A percentile compares a stretch with the other conserved stretches of the same genome.
phyloP scores from a whole-genome alignment of 2,888 invertebrate genomes.

The Macrosiphum euphorbiae region DNA sequence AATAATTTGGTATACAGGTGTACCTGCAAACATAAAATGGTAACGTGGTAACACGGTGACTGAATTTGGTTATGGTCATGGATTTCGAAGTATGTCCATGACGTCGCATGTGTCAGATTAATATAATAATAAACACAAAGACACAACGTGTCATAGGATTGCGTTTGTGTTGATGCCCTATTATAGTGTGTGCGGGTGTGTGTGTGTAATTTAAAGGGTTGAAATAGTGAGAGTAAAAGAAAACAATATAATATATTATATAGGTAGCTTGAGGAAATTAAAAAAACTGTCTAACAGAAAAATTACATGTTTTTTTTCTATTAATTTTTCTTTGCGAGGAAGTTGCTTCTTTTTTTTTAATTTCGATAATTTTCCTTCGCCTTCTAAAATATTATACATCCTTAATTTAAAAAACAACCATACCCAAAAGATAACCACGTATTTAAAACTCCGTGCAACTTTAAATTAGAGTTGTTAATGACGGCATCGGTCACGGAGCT shows the following conservation, averaged over 20 bases:
- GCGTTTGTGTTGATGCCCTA: not conserved
- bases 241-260: not conserved
- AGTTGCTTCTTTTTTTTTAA: slow-evolving; percentile 1
- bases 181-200: not conserved
- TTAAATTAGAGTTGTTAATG: slow-evolving; percentile 38
- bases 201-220: slow-evolving; percentile 33
- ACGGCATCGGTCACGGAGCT: slow-evolving; percentile 60
- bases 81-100: not conserved
- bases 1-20: not conserved
- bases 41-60: not conserved
- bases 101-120: slow-evolving; percentile 46
- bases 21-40: not conserved
- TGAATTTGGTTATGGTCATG: not conserved
- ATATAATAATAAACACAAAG: slow-evolving; percentile 30
- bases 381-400: not conserved
- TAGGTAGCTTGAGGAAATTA: slow-evolving; percentile 28
- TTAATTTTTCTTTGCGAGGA: not conserved
- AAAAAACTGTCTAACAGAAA: slow-evolving; percentile 35
- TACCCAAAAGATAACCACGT: slow-evolving; percentile 42
- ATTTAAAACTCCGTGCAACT: slow-evolving; percentile 26
- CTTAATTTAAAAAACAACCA: not conserved
- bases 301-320: slow-evolving; percentile 13
- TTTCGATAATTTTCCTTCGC: not conserved
- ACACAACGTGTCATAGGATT: not conserved
- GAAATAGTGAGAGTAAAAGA: not conserved